Conservation (phyloP, 2,888 invertebrate species). For the Geophilus truncorum region DNA sequence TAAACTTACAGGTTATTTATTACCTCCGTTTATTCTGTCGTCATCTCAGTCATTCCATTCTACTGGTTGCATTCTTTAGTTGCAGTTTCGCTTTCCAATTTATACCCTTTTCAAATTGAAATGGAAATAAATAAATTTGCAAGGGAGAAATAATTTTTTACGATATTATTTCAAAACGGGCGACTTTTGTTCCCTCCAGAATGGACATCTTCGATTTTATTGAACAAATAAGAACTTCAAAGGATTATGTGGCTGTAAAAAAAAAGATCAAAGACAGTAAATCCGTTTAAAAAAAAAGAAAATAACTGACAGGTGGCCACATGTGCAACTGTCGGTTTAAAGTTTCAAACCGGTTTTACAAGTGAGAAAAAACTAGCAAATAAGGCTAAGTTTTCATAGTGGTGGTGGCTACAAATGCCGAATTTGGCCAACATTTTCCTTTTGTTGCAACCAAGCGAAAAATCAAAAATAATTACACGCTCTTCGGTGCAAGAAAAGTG, state of each 20-base stretch:
- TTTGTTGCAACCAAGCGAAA: background rate
- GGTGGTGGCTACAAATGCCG: background rate
- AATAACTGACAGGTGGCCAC: slow-evolving; percentile 21
- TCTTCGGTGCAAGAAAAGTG: background rate
- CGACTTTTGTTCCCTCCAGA: background rate
- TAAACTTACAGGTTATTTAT: slow-evolving; percentile 7
- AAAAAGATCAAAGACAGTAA: slow-evolving; percentile 13
- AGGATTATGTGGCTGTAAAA: slow-evolving; percentile 18
- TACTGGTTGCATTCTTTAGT: background rate
- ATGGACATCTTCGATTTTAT: slow-evolving; percentile 13
- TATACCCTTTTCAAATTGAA: background rate
- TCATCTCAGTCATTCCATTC: slow-evolving; percentile 12
- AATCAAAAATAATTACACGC: background rate
- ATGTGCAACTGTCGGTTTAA: slow-evolving; percentile 27
- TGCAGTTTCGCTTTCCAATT: background rate
- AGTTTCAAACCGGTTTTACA: background rate
- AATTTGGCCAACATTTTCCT: background rate
- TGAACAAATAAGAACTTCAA: slow-evolving; percentile 10
- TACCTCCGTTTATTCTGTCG: slow-evolving; percentile 17
- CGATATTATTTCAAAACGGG: background rate
- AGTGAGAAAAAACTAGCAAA: background rate
- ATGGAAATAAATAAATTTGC: background rate
- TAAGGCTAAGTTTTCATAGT: background rate
- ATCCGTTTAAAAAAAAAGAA: slow-evolving; percentile 7
- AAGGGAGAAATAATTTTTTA: background rate